Conservation (phyloP, 2,888 invertebrate species). For the Pardosa pseudoannulata region DNA sequence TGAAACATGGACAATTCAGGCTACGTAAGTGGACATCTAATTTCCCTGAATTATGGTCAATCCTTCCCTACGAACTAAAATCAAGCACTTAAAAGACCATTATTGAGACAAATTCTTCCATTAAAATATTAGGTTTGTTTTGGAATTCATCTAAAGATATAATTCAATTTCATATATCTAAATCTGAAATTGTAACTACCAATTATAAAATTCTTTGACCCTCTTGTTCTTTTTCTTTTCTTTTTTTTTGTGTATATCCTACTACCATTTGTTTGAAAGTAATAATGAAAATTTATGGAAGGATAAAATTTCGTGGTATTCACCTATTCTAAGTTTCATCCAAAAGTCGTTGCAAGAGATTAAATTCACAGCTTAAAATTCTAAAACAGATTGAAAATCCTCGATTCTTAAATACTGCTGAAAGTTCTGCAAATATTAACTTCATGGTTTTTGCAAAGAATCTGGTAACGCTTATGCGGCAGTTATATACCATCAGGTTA, state of each 20-base stretch:
- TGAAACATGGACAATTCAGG: background rate
- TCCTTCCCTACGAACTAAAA: background rate
- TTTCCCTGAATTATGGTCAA: background rate
- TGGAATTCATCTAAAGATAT: background rate
- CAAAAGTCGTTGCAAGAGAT: background rate
- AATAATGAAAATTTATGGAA: background rate
- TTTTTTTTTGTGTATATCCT: too few species aligned
- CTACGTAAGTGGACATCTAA: background rate
- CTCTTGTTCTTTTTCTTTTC: background rate
- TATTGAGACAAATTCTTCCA: background rate
- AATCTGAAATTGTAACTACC: background rate
- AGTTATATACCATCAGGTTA: background rate
- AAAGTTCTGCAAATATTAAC: background rate
- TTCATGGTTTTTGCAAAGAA: background rate
- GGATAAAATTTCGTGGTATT: background rate
- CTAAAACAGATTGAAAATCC: background rate
- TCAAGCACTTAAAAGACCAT: background rate
- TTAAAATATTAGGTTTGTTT: background rate
- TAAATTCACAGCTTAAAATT: background rate
- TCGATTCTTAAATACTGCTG: background rate
- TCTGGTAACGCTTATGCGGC: background rate
- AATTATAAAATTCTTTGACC: background rate
- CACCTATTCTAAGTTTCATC: background rate
- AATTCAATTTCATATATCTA: background rate
- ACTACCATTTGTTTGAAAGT: background rate